Percentiles rank a stretch among this genome's conserved stretches.
These are phyloP conservation scores for Pseudochirops corinnae DNA, from an alignment of 2,797 vertebrate species.

Conservation along the genomic window DNA sequence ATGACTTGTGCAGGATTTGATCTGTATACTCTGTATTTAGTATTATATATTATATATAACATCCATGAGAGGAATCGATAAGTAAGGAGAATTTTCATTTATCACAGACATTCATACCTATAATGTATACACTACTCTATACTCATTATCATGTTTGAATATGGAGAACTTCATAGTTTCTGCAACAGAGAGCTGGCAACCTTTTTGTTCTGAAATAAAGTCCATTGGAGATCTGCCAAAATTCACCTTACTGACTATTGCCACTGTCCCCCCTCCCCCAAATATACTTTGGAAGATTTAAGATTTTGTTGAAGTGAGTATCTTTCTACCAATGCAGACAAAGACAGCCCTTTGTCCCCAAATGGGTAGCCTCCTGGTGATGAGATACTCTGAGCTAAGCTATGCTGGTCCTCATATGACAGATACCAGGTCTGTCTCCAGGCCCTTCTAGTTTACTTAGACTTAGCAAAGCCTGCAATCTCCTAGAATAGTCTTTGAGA, in stretches of 20 bases:
- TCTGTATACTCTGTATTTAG: not conserved
- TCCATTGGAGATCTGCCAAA: not conserved
- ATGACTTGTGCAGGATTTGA: not conserved
- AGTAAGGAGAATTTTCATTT: not conserved
- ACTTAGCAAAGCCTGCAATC: not conserved
- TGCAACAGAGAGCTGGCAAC: not conserved
- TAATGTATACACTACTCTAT: not conserved
- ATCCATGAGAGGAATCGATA: not conserved
- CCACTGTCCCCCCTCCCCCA: rapidly evolving
- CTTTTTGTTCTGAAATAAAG: not conserved
- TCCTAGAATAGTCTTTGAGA: not conserved
- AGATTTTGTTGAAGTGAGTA: not conserved
- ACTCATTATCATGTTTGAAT: not conserved
- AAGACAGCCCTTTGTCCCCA: not conserved
- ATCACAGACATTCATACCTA: not conserved
- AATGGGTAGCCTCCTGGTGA: not conserved
- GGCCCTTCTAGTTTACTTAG: not conserved
- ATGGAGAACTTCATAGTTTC: not conserved
- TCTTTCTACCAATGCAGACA: not conserved
- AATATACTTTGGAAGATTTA: not conserved
- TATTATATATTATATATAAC: not conserved
- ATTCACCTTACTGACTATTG: not conserved
- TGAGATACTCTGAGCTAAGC: not conserved
- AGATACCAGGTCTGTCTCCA: not conserved
- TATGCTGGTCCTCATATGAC: not conserved